Evolutionary conservation across 2,113 vertebrate genomes (phyloP).

Genomic region (Antigone vipio): DNA sequence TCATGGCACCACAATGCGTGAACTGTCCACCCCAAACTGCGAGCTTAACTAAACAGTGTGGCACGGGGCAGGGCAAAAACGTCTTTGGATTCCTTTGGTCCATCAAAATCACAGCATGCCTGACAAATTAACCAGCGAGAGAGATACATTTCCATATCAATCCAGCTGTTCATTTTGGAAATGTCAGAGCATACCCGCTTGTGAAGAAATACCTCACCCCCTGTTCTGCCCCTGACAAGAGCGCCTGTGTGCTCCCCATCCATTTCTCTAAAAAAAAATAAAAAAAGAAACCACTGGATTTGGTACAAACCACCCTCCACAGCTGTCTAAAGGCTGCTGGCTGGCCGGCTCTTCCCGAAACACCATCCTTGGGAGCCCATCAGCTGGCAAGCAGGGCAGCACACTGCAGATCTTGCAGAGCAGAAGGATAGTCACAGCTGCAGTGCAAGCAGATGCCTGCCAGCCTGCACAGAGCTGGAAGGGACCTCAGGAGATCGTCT

Average conservation of each 20-base stretch:
- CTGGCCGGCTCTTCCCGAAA: neutral
- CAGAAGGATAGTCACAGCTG: neutral
- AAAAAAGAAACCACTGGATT: neutral
- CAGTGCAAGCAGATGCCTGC: too few relatives aligned
- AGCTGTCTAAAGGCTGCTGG: neutral
- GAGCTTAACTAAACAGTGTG: neutral
- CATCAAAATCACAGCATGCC: neutral
- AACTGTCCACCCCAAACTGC: neutral
- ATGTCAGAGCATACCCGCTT: neutral
- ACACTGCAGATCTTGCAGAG: neutral
- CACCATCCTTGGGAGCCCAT: accelerated
- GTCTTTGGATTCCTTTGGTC: neutral
- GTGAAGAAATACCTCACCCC: neutral
- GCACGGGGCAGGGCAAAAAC: neutral
- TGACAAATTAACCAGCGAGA: neutral
- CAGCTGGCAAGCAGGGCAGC: neutral
- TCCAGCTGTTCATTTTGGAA: neutral
- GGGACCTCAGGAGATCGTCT: accelerated
- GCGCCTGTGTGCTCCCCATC: too few relatives aligned
- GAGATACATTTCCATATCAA: neutral
- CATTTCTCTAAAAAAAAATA: neutral
- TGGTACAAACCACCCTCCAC: neutral
- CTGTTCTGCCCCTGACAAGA: neutral
- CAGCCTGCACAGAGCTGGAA: neutral
- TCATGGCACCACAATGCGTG: neutral